Conservation (phyloP, 2,113 vertebrate species). For the Guaruba guarouba region DNA sequence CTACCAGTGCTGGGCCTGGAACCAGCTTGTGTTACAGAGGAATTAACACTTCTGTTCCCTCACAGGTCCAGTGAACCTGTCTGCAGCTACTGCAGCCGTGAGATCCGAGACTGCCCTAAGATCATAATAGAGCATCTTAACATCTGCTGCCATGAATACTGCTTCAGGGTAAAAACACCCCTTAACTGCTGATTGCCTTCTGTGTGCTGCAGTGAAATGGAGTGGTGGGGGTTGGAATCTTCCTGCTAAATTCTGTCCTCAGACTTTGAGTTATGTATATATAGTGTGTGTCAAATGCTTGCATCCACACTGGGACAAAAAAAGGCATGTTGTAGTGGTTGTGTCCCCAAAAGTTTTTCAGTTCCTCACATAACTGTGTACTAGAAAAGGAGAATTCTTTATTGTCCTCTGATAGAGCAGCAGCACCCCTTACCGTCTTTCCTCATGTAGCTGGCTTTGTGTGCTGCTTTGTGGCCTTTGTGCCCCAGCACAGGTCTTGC, state of each 20-base stretch:
- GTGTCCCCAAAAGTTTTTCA: neutral
- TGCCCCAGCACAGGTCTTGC: neutral
- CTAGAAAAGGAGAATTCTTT: neutral
- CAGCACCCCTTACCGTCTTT: neutral
- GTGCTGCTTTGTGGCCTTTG: neutral
- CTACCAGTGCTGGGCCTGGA: neutral
- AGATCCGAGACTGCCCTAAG: constrained; percentile 82
- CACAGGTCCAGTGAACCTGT: constrained; percentile 44
- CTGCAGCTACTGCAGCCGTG: constrained; percentile 83
- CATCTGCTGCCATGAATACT: constrained; percentile 84
- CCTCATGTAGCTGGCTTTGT: neutral
- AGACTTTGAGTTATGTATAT: rapidly evolving
- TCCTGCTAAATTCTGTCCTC: neutral
- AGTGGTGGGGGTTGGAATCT: neutral
- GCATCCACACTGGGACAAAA: rapidly evolving
- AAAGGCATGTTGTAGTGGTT: neutral
- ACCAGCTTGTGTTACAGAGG: neutral
- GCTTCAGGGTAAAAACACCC: constrained; percentile 81
- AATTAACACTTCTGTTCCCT: neutral
- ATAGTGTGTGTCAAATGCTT: rapidly evolving
- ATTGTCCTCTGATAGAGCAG: neutral
- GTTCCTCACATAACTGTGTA: neutral
- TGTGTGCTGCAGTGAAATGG: neutral
- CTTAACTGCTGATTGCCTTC: neutral
- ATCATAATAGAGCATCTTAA: constrained; percentile 89